Conservation (phyloP, 1,140 invertebrate species). For the Drosophila busckii region DNA sequence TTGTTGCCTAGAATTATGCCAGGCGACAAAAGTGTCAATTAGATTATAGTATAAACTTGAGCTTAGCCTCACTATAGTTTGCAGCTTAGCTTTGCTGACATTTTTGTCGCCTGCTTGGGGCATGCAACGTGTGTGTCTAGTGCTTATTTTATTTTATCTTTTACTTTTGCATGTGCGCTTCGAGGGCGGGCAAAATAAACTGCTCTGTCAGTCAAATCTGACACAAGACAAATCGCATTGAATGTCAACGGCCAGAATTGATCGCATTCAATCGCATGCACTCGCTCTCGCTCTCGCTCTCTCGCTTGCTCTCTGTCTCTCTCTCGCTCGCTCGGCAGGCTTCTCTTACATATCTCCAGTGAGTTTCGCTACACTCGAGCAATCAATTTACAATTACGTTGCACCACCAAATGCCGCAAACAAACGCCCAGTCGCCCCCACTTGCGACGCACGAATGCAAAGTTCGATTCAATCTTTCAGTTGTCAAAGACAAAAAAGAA, state of each 20-base stretch:
- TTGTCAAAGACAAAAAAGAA: conserved; percentile 69
- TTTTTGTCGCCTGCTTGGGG: conserved; percentile 39
- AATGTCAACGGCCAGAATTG: conserved; percentile 36
- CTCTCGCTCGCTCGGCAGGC: conserved; percentile 1
- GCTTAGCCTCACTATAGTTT: not conserved
- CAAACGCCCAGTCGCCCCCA: conserved; percentile 13
- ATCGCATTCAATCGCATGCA: conserved; percentile 50
- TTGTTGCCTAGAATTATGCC: not conserved
- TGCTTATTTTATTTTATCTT: too few species aligned
- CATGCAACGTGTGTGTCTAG: conserved; percentile 22
- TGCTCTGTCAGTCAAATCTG: conserved; percentile 73
- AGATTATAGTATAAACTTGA: not conserved
- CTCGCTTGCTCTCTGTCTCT: not conserved
- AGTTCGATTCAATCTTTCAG: conserved; percentile 74
- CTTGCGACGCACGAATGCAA: conserved; percentile 43
- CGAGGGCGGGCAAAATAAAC: conserved; percentile 46
- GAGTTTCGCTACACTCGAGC: conserved; percentile 64
- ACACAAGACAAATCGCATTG: conserved; percentile 71
- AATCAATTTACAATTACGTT: conserved; percentile 72
- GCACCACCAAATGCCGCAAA: conserved; percentile 11
- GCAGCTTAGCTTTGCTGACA: not conserved
- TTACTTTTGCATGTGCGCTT: too few species aligned
- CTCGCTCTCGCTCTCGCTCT: conserved; percentile 8
- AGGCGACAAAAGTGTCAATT: conserved; percentile 32
- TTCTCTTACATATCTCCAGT: conserved; percentile 17